A percentile compares a stretch with the other conserved stretches of the same genome.
Evolutionary conservation across 2,113 vertebrate species (phyloP).

Genomic region (Nycticryphes semicollaris): DNA sequence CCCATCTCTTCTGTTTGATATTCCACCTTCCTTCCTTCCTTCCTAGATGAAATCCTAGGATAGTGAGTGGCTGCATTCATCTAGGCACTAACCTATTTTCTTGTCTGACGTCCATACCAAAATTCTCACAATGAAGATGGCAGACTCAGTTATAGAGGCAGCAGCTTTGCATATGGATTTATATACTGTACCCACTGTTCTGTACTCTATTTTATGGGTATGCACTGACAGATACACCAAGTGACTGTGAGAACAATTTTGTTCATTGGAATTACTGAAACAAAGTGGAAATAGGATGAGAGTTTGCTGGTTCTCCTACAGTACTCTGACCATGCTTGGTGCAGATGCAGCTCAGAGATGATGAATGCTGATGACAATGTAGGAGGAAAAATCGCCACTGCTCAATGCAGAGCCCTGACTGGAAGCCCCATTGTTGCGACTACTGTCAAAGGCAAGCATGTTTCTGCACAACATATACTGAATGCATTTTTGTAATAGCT

Average conservation of each 20-base stretch:
- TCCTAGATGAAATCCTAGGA: background rate
- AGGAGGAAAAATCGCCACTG: background rate
- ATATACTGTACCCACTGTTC: background rate
- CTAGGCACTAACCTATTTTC: background rate
- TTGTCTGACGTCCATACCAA: background rate
- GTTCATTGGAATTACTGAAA: background rate
- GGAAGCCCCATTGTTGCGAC: background rate
- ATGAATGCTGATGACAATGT: background rate
- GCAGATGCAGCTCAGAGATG: background rate
- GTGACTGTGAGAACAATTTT: background rate
- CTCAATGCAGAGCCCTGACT: background rate
- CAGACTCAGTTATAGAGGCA: background rate
- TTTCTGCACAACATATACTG: background rate
- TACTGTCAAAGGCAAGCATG: background rate
- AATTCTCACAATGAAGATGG: background rate
- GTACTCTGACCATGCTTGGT: background rate
- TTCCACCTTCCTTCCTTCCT: background rate
- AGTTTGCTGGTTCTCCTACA: background rate
- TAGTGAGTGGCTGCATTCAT: background rate
- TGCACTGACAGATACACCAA: background rate
- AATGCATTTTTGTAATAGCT: background rate
- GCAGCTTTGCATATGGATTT: background rate
- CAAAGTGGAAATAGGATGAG: background rate
- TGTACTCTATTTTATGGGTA: background rate
- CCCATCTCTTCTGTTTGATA: background rate